Evolutionary conservation across 2,888 invertebrate genomes (phyloP), one percentile per base, ranked within the genome.

Genomic region (Automeris io): DNA sequence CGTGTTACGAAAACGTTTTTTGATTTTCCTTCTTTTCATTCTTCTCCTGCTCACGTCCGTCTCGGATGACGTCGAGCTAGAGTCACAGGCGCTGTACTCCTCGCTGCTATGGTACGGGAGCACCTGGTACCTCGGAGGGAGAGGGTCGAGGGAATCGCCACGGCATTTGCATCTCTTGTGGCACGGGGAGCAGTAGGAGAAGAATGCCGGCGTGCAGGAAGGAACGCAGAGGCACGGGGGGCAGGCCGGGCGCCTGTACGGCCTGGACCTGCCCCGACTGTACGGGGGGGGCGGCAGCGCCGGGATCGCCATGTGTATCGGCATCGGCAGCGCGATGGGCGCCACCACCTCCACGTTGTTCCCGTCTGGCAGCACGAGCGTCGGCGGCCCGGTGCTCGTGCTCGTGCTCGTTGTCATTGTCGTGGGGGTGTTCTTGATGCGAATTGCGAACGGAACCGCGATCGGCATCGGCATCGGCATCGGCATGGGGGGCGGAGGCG

Each of bases 151-250:
- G 71, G 2, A 55, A 54, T 5, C 67, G 57, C 25, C 61, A 2
- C 57, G 61, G 48, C 80, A 80, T 38, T 76, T 61, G 41, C 83
- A 83, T 45, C 67, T 66, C 45, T 54, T 53, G 40, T 83, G 83
- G 32, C 83, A 83, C 3, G 69, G 54, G 0, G 82, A 82, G 39
- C 82, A 82, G 42, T 61, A 82, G 0, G 82, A 64, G 41, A 70
- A 82, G 48, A 79, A 78, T 1, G 79, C 49, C n/a, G 82, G 82
- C 1, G 78, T 79, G 38, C 81, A 82, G 0, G 61, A 54, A 1
- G 82, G 80, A 18, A 36, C 35, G 38, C 82, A 82, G 0, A 66
- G 35, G 40, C 82, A 82, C 0, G 82, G 82, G 0, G 82, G 82
- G 31, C 82, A 82, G 0, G 72, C 70, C 0, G 81, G 82, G 33